Percentiles rank a stretch among this genome's conserved stretches.
Evolutionary conservation across 2,797 vertebrate genomes (phyloP).

Genomic region (Distichodus sexfasciatus): DNA sequence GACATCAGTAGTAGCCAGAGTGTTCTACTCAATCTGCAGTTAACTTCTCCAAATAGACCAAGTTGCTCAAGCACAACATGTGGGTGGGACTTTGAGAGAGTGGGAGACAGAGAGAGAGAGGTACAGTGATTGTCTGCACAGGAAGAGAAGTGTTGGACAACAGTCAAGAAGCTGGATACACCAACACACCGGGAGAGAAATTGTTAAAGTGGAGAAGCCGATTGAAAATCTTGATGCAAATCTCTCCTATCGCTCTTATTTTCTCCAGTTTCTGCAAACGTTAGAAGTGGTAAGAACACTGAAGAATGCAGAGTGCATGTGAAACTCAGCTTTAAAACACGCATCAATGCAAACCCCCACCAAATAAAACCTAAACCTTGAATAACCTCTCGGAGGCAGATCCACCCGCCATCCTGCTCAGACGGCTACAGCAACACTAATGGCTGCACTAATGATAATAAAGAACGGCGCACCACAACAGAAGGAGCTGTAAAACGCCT

Average conservation of each 20-base stretch:
- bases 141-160: not conserved
- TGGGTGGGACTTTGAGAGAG: not conserved
- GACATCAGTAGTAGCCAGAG: no score
- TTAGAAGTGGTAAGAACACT: no score
- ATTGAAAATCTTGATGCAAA: no score
- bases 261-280: no score
- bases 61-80: not conserved
- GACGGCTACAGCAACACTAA: not conserved
- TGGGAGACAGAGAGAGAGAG: not conserved
- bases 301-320: no score
- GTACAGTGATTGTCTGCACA: not conserved
- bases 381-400: not conserved
- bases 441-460: slow-evolving; percentile 18
- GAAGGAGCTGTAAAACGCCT: slow-evolving; percentile 4
- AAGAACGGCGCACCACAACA: slow-evolving; percentile 4
- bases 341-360: no score
- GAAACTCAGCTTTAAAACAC: no score
- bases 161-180: no score
- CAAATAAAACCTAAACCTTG: not conserved
- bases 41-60: not conserved
- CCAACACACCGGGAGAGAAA: not conserved
- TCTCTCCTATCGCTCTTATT: no score
- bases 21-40: no score
- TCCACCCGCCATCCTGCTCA: not conserved
- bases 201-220: no score